A percentile compares a stretch with the other conserved stretches of the same genome.
These are phyloP conservation scores for Rhinoderma darwinii DNA, from an alignment of 2,113 vertebrate genomes.

Conservation along the genomic window DNA sequence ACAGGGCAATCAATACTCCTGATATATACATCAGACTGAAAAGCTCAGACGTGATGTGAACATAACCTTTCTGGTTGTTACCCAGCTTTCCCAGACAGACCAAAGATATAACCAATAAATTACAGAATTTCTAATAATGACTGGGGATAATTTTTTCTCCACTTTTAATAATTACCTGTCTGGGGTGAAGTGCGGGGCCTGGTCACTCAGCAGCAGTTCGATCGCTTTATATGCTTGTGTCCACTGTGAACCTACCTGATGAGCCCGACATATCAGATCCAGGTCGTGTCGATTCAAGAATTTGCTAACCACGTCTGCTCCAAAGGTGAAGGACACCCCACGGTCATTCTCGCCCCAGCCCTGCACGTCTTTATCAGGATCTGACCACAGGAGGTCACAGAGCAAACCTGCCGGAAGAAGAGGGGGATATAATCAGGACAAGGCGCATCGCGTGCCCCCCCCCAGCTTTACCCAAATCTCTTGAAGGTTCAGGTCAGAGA, in stretches of 20 bases:
- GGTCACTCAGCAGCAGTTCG: too few species aligned
- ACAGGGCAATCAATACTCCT: too few species aligned
- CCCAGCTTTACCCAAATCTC: not conserved
- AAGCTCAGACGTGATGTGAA: too few species aligned
- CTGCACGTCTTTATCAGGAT: conserved; percentile 98
- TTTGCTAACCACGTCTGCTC: conserved; percentile 98
- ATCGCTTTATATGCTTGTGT: too few species aligned
- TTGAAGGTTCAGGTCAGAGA: not conserved
- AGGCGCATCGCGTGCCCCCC: not conserved
- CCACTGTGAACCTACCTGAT: conserved; percentile 81
- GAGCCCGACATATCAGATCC: conserved; percentile 98
- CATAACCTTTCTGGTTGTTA: too few species aligned
- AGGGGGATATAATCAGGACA: not conserved
- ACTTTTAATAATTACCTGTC: too few species aligned
- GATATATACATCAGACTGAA: too few species aligned
- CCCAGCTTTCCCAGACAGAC: too few species aligned
- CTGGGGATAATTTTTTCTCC: too few species aligned
- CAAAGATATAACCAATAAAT: too few species aligned
- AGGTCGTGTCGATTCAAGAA: conserved; percentile 98
- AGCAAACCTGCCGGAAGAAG: conserved; percentile 81
- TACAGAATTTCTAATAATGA: too few species aligned
- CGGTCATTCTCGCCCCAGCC: conserved; percentile 99
- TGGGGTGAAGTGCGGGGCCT: too few species aligned
- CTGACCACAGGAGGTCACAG: conserved; percentile 97
- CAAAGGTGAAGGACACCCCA: conserved; percentile 97